Percentiles rank a stretch among this genome's conserved stretches.
Conservation (phyloP, 2,888 invertebrate genomes). For the Acanthosoma haemorrhoidale region DNA sequence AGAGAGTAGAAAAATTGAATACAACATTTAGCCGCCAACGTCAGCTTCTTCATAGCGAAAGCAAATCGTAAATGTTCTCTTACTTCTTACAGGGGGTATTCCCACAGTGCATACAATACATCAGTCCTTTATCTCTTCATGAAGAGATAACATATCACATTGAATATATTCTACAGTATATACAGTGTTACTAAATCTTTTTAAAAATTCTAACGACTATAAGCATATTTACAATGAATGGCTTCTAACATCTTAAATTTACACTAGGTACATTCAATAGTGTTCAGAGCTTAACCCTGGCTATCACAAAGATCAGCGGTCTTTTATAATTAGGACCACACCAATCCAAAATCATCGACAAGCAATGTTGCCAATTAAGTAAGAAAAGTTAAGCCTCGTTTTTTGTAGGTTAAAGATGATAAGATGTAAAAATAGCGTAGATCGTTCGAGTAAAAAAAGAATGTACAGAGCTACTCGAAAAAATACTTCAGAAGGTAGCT, state of each 20-base stretch:
- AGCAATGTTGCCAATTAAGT: too few relatives aligned
- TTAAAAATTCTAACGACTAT: background rate
- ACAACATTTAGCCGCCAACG: background rate
- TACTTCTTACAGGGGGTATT: background rate
- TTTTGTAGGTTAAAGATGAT: background rate
- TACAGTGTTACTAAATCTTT: background rate
- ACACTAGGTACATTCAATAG: background rate
- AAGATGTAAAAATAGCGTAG: too few relatives aligned
- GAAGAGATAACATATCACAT: conserved; percentile 5
- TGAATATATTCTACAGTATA: conserved; percentile 13
- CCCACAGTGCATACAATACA: background rate
- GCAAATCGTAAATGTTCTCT: background rate
- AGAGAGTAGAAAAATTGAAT: background rate
- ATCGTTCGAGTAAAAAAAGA: background rate
- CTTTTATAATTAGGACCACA: too few relatives aligned
- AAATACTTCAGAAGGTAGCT: too few relatives aligned
- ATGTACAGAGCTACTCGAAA: too few relatives aligned
- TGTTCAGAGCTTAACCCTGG: background rate
- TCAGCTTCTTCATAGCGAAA: background rate
- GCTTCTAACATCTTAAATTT: background rate
- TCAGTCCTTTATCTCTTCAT: background rate
- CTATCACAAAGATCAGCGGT: too few relatives aligned
- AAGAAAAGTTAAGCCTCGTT: background rate
- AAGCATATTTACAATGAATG: conserved; percentile 5
- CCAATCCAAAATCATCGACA: too few relatives aligned